Evolutionary conservation across 2,797 vertebrate genomes (phyloP).

Genomic region (Sebastes matsubarae): DNA sequence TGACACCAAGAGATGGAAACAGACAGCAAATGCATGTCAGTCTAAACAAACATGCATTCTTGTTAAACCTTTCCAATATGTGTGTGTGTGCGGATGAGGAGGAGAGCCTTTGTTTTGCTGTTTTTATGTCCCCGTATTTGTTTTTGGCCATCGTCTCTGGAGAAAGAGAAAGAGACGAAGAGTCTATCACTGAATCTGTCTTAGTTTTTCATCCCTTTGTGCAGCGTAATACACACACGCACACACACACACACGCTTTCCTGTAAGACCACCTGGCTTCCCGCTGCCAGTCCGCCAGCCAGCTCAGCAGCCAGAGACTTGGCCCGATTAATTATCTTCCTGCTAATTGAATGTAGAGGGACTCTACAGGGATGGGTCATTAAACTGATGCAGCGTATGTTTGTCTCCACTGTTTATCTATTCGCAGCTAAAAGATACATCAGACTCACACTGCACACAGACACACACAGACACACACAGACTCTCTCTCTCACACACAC

Average conservation of each 20-base stretch:
- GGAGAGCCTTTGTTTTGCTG: slow-evolving; percentile 29
- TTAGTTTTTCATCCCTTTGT: slow-evolving; percentile 50
- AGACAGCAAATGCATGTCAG: slow-evolving; percentile 4
- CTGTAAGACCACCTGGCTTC: slow-evolving; percentile 79
- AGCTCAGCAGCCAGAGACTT: slow-evolving; percentile 75
- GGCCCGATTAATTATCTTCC: slow-evolving; percentile 81
- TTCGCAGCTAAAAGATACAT: slow-evolving; percentile 79
- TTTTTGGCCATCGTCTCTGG: slow-evolving; percentile 33
- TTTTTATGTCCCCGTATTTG: slow-evolving; percentile 45
- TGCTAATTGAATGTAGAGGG: slow-evolving; percentile 86
- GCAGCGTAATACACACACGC: slow-evolving; percentile 14
- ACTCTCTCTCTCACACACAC: not conserved
- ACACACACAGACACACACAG: slow-evolving; percentile 35
- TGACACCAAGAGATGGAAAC: not conserved
- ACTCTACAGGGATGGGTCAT: slow-evolving; percentile 85
- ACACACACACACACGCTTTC: slow-evolving; percentile 33
- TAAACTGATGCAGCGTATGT: slow-evolving; percentile 82
- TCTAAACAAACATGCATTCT: slow-evolving; percentile 19
- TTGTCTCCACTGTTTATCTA: slow-evolving; percentile 84
- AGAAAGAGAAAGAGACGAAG: slow-evolving; percentile 15
- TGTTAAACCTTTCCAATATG: not conserved
- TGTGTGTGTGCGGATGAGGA: not conserved
- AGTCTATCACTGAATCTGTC: slow-evolving; percentile 38
- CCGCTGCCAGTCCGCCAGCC: slow-evolving; percentile 75
- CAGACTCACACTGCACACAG: slow-evolving; percentile 58